Evolutionary conservation across 2,113 vertebrate species (phyloP).

Genomic region (Okapia johnstoni): DNA sequence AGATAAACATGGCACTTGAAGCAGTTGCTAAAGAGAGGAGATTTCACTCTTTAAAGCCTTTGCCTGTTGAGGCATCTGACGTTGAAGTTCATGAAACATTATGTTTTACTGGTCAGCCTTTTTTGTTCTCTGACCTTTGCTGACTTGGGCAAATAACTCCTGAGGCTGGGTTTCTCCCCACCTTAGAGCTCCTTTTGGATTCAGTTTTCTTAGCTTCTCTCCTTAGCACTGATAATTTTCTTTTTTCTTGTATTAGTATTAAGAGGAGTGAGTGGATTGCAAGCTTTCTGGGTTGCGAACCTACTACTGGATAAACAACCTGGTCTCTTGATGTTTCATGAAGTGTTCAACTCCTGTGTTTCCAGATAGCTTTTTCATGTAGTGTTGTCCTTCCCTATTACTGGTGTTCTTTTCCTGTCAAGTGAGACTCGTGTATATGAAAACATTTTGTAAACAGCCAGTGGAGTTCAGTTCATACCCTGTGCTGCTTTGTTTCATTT

Average conservation of each 20-base stretch:
- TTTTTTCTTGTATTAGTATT: neutral
- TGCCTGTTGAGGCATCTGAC: neutral
- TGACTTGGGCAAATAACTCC: neutral
- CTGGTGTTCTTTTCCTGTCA: neutral
- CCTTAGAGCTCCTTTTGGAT: neutral
- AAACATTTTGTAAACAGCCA: neutral
- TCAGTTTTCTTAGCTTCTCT: neutral
- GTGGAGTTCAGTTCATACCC: neutral
- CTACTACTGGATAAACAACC: neutral
- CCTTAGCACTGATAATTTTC: neutral
- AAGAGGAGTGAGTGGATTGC: neutral
- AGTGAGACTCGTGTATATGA: neutral
- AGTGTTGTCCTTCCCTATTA: neutral
- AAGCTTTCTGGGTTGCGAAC: neutral
- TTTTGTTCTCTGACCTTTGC: neutral
- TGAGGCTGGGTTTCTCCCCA: neutral
- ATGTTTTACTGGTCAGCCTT: neutral
- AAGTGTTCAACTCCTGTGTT: neutral
- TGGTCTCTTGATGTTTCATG: neutral
- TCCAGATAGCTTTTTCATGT: neutral
- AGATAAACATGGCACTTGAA: neutral
- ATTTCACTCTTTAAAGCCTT: neutral
- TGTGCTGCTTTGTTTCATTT: neutral
- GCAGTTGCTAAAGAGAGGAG: neutral
- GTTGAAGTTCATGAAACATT: neutral